Percentiles rank a stretch among this genome's conserved stretches.
Evolutionary conservation across 2,888 invertebrate species (phyloP).

Genomic region (Nemotelus nigrinus): DNA sequence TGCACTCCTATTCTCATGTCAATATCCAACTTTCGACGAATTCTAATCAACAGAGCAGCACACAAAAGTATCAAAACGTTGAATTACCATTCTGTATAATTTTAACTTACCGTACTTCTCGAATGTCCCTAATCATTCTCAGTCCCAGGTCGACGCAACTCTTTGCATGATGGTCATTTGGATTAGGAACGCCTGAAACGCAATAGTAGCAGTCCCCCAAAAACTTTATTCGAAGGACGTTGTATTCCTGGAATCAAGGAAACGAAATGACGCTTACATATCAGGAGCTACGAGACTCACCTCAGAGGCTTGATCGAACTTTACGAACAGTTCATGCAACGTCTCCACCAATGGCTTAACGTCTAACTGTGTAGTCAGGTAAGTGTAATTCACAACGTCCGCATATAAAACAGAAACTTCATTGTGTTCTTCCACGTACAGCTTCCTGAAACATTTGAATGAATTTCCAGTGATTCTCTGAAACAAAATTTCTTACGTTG

Average conservation of each 20-base stretch:
- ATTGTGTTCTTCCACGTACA: conserved; percentile 87
- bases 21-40: conserved; percentile 82
- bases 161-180: conserved; percentile 83
- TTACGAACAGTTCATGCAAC: conserved; percentile 88
- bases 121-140: conserved; percentile 93
- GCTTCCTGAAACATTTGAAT: conserved; percentile 70
- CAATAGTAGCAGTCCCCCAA: conserved; percentile 95
- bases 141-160: conserved; percentile 90
- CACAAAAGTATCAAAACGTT: conserved; percentile 25
- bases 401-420: conserved; percentile 92
- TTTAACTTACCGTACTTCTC: conserved; percentile 73
- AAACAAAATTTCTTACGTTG: conserved; percentile 56
- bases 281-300: conserved; percentile 63
- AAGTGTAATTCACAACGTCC: conserved; percentile 93
- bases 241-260: conserved; percentile 69
- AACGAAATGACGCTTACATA: neutral
- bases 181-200: conserved; percentile 85
- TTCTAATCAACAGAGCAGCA: conserved; percentile 66
- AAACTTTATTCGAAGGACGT: conserved; percentile 88
- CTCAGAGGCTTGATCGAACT: conserved; percentile 91
- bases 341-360: conserved; percentile 86
- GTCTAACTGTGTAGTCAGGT: conserved; percentile 83
- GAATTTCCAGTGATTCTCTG: neutral
- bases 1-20: conserved; percentile 98
- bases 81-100: neutral